Evolutionary conservation across 2,888 invertebrate species (phyloP), one percentile per base, ranked within the genome.

Genomic region (Acronicta leporina): DNA sequence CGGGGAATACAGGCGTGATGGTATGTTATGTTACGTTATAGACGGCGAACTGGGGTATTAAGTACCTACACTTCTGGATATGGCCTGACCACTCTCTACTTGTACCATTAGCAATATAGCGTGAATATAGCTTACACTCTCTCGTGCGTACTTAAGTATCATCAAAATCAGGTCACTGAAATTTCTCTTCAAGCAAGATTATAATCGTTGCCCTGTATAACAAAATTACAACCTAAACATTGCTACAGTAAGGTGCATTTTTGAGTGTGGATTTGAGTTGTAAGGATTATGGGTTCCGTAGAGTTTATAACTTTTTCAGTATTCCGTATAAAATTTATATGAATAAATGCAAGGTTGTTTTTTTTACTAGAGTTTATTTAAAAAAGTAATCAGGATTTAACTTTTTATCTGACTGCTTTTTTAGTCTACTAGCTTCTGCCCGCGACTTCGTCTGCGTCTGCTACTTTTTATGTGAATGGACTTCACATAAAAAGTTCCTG

Each of bases 121-220:
- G 54, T 50, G 25, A 56, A 63, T 8, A 49, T 68, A 63, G 11
- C 9, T 10, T 33, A 33, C 46, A 58, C 40, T 41, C 59, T 54
- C 64, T 47, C 45, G 67, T 75, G 66, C 38, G 67, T 53, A 73
- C 62, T 70, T 75, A 48, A 42, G 44, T 41, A 45, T 58, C 63
- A 63, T 54, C 70, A 68, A 65, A 73, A 71, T 56, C 55, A 62
- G 77, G 77, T 51, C 75, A 48, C 76, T 76, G 76, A 77, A 77
- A 62, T 76, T 77, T 76, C 77, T 75, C 77, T 40, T 49, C 38
- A 15, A 47, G 25, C 11, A 44, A 45, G 53, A 59, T 65, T 11
- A 16, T 43, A 47, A 33, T 64, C 53, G 35, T 15, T 47, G 8
- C 11, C 13, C 13, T 35, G n/a, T 49, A 46, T 41, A 20, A 11